Percentiles rank a stretch among this genome's conserved stretches.
phyloP scores from a whole-genome alignment of 2,888 invertebrate genomes.

The Cistogaster globosa region DNA sequence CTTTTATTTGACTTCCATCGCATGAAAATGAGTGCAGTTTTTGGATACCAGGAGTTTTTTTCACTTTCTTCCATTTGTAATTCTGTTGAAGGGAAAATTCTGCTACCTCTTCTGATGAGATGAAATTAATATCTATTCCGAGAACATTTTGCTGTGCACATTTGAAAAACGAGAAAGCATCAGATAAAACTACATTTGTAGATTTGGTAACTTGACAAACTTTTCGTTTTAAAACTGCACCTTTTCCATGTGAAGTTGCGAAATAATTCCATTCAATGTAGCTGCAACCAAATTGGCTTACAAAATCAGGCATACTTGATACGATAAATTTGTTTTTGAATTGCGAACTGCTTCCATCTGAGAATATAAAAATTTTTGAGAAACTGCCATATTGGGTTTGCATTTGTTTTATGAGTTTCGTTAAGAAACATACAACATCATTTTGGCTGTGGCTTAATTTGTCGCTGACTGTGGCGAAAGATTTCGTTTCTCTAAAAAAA shows the following conservation, averaged over 20 bases:
- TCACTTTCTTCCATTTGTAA: too few species aligned
- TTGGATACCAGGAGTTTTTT: too few species aligned
- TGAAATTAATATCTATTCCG: too few species aligned
- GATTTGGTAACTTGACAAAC: too few species aligned
- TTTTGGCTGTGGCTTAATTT: constrained; percentile 29
- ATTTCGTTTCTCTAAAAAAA: constrained; percentile 31
- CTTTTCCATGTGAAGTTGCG: neutral
- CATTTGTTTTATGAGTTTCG: constrained; percentile 39
- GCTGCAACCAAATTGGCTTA: neutral
- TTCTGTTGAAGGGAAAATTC: too few species aligned
- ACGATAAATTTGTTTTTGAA: neutral
- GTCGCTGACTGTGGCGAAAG: constrained; percentile 48
- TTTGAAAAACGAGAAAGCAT: too few species aligned
- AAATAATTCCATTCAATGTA: neutral
- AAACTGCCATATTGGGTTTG: constrained; percentile 29
- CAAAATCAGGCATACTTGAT: neutral
- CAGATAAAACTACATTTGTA: too few species aligned
- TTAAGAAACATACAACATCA: constrained; percentile 47
- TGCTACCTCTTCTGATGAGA: too few species aligned
- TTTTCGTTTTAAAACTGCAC: neutral
- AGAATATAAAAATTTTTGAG: neutral
- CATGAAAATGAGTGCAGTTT: too few species aligned
- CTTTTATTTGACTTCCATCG: too few species aligned
- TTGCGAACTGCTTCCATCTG: too few species aligned
- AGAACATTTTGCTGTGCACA: too few species aligned